These are phyloP conservation scores for Varanus salvator DNA, from an alignment of 2,113 vertebrate genomes.

Conservation along the genomic window DNA sequence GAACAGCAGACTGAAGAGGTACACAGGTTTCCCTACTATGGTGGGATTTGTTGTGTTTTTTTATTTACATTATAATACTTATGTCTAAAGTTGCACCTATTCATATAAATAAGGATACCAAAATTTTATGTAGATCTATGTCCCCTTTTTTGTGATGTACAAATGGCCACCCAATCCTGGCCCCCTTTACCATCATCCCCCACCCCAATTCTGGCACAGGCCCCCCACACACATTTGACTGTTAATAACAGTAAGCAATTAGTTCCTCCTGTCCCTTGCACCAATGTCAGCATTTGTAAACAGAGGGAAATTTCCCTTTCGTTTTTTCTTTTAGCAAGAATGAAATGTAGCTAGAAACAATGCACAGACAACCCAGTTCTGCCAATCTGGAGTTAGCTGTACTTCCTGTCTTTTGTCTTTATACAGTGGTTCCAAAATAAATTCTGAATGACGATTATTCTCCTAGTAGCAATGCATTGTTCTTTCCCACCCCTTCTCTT, in stretches of 20 bases:
- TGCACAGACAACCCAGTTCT: not conserved
- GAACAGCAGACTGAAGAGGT: no score
- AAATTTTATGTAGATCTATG: no score
- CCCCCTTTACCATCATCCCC: no score
- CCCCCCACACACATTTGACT: not conserved
- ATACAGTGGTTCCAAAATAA: not conserved
- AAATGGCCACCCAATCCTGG: no score
- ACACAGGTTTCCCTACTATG: no score
- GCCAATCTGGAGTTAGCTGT: not conserved
- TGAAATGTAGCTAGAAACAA: not conserved
- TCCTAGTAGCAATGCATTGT: not conserved
- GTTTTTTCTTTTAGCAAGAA: not conserved
- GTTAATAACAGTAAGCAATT: not conserved
- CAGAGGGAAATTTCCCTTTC: not conserved
- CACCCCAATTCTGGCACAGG: no score
- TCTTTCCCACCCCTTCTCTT: not conserved
- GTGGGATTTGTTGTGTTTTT: no score
- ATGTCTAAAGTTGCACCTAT: no score
- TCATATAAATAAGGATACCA: no score
- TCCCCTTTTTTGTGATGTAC: no score
- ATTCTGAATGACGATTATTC: not conserved
- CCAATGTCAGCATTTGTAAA: not conserved
- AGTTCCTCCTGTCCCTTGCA: not conserved
- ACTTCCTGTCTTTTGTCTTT: not conserved
- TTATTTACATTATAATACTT: no score